Evolutionary conservation across 1,140 invertebrate genomes (phyloP), one percentile per base, ranked within the genome.

Genomic region (Hestina assimilis): DNA sequence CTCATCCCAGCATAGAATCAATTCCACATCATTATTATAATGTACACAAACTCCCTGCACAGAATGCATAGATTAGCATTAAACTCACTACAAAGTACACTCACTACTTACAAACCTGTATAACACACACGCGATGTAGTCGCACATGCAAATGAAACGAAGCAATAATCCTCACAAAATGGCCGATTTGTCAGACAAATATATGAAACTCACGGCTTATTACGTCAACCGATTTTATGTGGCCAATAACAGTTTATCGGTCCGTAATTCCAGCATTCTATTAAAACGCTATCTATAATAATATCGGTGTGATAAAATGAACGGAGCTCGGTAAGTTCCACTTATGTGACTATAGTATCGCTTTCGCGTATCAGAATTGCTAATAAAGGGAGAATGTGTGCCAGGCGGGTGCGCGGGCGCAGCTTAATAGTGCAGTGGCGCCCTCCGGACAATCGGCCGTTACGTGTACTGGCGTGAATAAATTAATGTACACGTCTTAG

Each of bases 331-430:
- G 63, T 70, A 68, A 69, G 67, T 61, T 73, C 72, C 72, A 76
- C 75, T 80, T 83, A 83, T 80, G 73, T 75, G 72, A 61, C 63
- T 72, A 71, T 64, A 72, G 69, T 79, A 83, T 79, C 69, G 78
- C 76, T 79, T 80, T 78, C 78, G 71, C 74, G 66, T 80, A 84
- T 84, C 77, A 69, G 79, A 83, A 83, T 83, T 83, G 79, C 79
- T 78, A 82, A 82, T 82, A 84, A 75, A 82, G 66, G 70, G 55
- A 72, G 73, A 75, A 75, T 82, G 77, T 82, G 69, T 76, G 70
- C 72, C 71, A 68, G 51, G 62, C 60, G 48, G 55, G 59, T 68
- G 70, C 69, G 65, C 74, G 48, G 45, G 74, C 69, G 57, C 52
- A 54, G 65, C 59, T 72, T 73, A 71, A 68, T 69, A 52, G 63